Conservation (phyloP, 2,113 vertebrate genomes). For the Plectropomus leopardus region DNA sequence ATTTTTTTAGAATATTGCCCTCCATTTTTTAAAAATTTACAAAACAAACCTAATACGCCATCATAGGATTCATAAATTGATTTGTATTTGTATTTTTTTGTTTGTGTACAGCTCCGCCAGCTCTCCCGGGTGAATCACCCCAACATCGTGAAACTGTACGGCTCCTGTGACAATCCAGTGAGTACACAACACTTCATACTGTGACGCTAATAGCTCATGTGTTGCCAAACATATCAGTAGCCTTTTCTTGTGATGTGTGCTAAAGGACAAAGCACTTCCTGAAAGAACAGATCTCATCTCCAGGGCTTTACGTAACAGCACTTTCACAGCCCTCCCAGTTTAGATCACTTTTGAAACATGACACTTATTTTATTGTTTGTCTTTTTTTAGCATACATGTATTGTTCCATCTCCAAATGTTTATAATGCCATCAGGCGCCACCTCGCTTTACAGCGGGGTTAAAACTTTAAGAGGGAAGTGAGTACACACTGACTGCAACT, state of each 20-base stretch:
- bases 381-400: background rate
- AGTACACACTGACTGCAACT: too few relatives aligned
- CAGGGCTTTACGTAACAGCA: background rate
- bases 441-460: background rate
- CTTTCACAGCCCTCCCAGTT: background rate
- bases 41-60: too few relatives aligned
- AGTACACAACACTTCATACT: constrained; percentile 79
- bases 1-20: too few relatives aligned
- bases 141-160: constrained; percentile 97
- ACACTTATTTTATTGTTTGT: background rate
- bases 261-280: background rate
- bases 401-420: background rate
- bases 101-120: constrained; percentile 87
- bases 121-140: constrained; percentile 95
- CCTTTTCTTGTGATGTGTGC: background rate
- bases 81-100: background rate
- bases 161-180: constrained; percentile 95
- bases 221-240: background rate
- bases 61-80: background rate
- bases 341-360: background rate
- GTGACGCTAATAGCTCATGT: background rate
- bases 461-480: background rate
- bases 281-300: background rate
- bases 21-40: too few relatives aligned
- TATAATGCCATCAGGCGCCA: background rate